Base-by-base conservation (phyloP, 1,140 invertebrate species). In the Tetragonula clypearis region DNA sequence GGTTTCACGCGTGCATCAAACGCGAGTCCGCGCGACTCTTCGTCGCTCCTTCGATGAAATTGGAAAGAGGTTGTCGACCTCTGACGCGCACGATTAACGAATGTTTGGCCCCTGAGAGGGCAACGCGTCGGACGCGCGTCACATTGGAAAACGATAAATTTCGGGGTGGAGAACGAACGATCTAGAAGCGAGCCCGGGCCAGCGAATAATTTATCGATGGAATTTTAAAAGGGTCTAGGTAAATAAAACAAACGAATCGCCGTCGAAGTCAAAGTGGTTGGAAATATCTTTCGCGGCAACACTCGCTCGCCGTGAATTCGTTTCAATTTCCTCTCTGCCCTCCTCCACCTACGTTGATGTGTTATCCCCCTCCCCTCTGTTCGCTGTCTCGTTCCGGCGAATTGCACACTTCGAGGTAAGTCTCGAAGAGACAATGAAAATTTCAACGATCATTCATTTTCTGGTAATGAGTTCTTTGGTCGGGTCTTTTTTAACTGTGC, bases 1-100 rank as follows among this genome's bases (percentile, higher is more conserved):
- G 5, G 41, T 86, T 91, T 92, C 82, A 49, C 75, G 75, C 35
- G 56, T 30, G 2, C 91, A 87, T 79, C 19, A 89, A 91, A 87
- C 90, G 91, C 86, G 73, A 86, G 60, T 84, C 66, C 79, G 78
- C 49, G 17, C 23, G 71, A 69, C 41, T 8, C 9, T 49, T 53
- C 66, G 30, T 55, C 2, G 35, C 41, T 60, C 53, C 60, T 53
- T 80, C 55, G 74, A n/a, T 49, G 8, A 30, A 71, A 41, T 69
- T 53, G 49, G 19, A 17, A 49, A 80, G 35, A 35, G 69, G 53
- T 79, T 68, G 55, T 69, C 53, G 53, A 14, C 30, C 49, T 30
- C 14, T 26, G 11, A 35, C 53, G 12, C 11, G 65, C 21, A 5
- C 26, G 79, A 49, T 56, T 77, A 68, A 56, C 81, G 26, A 77